A percentile compares a stretch with the other conserved stretches of the same genome.
Conservation (phyloP, 2,888 invertebrate species). For the Sussaba pulchella region DNA sequence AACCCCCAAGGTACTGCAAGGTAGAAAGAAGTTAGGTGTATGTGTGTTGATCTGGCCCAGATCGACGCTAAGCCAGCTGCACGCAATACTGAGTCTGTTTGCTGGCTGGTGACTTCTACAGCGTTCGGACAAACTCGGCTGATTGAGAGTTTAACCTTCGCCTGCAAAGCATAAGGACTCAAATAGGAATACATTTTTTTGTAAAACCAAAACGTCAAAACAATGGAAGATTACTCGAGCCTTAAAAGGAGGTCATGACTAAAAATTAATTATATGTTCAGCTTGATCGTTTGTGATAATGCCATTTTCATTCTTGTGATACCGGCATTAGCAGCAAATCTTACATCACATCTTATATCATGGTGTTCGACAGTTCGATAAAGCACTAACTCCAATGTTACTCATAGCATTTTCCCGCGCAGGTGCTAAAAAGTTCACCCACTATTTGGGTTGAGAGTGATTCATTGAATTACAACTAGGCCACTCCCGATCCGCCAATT, state of each 20-base stretch:
- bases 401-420: constrained; percentile 44
- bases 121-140: constrained; percentile 69
- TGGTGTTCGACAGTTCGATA: constrained; percentile 44
- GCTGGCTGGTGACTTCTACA: constrained; percentile 59
- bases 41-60: constrained; percentile 82
- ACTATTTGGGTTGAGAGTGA: constrained; percentile 66
- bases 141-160: constrained; percentile 67
- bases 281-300: too few relatives aligned
- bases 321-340: too few relatives aligned
- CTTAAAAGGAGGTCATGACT: too few relatives aligned
- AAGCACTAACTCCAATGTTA: constrained; percentile 28
- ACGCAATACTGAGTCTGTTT: constrained; percentile 76
- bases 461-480: constrained; percentile 59
- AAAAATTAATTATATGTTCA: too few relatives aligned
- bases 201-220: too few relatives aligned
- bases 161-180: constrained; percentile 29
- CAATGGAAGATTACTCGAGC: too few relatives aligned
- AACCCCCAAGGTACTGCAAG: constrained; percentile 56
- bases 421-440: constrained; percentile 30
- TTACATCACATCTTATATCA: too few relatives aligned
- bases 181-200: too few relatives aligned
- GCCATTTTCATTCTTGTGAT: too few relatives aligned
- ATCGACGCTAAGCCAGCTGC: constrained; percentile 80
- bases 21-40: constrained; percentile 52
- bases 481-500: constrained; percentile 69